Conservation (phyloP, 2,888 invertebrate species). For the Diloba caeruleocephala region DNA sequence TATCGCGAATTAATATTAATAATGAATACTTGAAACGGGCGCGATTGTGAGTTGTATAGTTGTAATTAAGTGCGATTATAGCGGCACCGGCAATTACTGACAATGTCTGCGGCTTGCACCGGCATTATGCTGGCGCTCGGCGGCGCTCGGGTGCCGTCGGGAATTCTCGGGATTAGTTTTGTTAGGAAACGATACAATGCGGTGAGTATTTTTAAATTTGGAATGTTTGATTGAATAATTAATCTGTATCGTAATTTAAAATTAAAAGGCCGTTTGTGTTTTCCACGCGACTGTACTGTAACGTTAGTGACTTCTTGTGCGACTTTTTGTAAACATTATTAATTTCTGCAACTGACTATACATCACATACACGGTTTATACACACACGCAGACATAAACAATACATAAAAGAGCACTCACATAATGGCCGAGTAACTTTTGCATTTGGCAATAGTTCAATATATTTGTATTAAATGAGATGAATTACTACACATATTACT, state of each 20-base stretch:
- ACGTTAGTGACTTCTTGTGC: slow-evolving; percentile 26
- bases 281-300: slow-evolving; percentile 38
- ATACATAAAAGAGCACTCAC: slow-evolving; percentile 55
- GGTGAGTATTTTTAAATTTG: slow-evolving; percentile 43
- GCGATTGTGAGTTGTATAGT: slow-evolving; percentile 83
- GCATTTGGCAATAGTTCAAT: slow-evolving; percentile 70
- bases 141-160: slow-evolving; percentile 49
- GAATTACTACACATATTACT: slow-evolving; percentile 56
- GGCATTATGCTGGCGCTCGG: slow-evolving; percentile 55
- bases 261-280: slow-evolving; percentile 12
- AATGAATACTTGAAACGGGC: slow-evolving; percentile 84
- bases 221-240: slow-evolving; percentile 43
- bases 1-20: slow-evolving; percentile 85
- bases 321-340: slow-evolving; percentile 48
- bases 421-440: slow-evolving; percentile 61
- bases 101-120: slow-evolving; percentile 74
- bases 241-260: slow-evolving; percentile 22
- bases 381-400: slow-evolving; percentile 28
- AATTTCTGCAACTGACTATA: slow-evolving; percentile 43
- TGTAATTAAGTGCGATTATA: slow-evolving; percentile 86
- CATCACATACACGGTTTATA: slow-evolving; percentile 22
- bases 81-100: slow-evolving; percentile 79
- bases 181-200: slow-evolving; percentile 30
- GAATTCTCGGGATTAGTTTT: slow-evolving; percentile 33
- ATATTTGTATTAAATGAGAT: slow-evolving; percentile 70